Percentiles rank a stretch among this genome's conserved stretches.
phyloP scores from a whole-genome alignment of 2,888 invertebrate genomes.

The Philereme vetulata region DNA sequence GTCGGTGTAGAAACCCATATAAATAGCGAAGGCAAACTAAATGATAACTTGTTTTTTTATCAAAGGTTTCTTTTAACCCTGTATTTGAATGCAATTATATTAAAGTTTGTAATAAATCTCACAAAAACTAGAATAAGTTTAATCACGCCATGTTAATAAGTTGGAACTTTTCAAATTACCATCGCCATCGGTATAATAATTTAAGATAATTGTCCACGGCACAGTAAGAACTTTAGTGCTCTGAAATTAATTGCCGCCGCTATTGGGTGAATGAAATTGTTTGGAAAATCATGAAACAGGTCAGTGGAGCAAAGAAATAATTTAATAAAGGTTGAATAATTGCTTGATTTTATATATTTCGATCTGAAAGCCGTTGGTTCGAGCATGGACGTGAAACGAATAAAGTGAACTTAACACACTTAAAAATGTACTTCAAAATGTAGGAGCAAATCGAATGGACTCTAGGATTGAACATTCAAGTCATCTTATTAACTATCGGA shows the following conservation, averaged over 20 bases:
- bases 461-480: no score
- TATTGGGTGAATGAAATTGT: constrained; percentile 37
- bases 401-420: no score
- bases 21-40: not conserved
- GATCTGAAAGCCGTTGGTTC: no score
- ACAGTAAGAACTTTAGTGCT: constrained; percentile 38
- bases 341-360: not conserved
- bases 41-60: not conserved
- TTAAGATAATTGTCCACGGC: constrained; percentile 43
- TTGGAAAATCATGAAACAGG: constrained; percentile 30
- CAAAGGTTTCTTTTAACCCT: not conserved
- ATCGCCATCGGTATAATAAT: constrained; percentile 42
- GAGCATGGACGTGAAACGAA: no score
- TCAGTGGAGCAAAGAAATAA: constrained; percentile 1
- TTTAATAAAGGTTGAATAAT: not conserved
- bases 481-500: no score
- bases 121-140: constrained; percentile 24
- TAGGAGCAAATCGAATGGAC: no score
- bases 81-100: not conserved
- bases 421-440: no score
- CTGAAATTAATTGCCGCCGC: constrained; percentile 39
- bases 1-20: not conserved
- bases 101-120: not conserved
- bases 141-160: constrained; percentile 32
- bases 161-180: constrained; percentile 48